Base-by-base conservation (phyloP, 2,888 invertebrate genomes). In the Patella depressa region DNA sequence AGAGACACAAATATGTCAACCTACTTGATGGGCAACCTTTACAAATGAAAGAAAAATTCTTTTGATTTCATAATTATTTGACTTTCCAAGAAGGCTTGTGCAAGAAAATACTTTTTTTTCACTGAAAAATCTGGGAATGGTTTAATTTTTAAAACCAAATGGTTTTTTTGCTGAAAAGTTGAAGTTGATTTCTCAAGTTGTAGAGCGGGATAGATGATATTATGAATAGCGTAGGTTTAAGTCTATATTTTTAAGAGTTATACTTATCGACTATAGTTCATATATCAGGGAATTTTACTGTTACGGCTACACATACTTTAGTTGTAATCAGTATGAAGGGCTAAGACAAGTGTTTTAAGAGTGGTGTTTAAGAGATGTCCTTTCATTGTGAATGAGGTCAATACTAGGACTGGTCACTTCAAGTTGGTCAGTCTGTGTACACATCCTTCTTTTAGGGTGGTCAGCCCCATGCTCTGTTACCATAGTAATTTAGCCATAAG, bases 21-120 rank as follows among this genome's bases (percentile, higher is more conserved):
- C 65, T 65, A 65, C 65, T 65, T 65, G 65, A 65, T 65, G 65
- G 65, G 65, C 65, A 65, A 65, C 65, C 65, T 65, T 65, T 65
- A 65, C 24, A 65, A 65, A 19, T 24, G 5, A 65, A 65, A 65
- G 65, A 65, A 65, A 65, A 65, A 65, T 65, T 65, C 65, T 65
- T 65, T 65, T 65, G 65, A 65, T 65, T 65, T 65, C 19, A 19
- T 65, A 65, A 65, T 65, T n/a, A 65, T 65, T 65, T 65, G 24
- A 65, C 65, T 65, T 65, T 65, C 65, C 45, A 45, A 45, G 45
- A 7, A 45, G 45, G 45, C 45, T 45, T 45, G 45, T 45, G 45
- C 45, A 45, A 45, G 7, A 9, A 45, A 9, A 9, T 45, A 1
- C 24, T 45, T 45, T 45, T 45, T 45, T 45, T 45, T 45, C 45